Evolutionary conservation across 2,888 invertebrate genomes (phyloP).

Genomic region (Amiota minor): DNA sequence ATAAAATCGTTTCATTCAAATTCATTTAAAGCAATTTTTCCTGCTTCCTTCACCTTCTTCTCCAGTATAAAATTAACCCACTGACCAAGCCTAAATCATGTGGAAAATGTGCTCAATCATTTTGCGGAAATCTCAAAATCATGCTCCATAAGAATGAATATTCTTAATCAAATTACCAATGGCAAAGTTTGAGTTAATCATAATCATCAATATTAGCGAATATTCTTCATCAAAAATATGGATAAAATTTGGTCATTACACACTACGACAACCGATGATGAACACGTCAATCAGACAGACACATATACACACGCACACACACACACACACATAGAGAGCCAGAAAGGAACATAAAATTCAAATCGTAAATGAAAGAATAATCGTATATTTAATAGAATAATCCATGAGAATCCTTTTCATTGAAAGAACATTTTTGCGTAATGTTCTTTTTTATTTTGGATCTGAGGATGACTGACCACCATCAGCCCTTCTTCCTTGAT

Average conservation of each 20-base stretch:
- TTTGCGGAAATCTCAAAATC: neutral
- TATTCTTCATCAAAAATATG: neutral
- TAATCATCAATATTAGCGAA: constrained; percentile 4
- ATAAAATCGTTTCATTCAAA: neutral
- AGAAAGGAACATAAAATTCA: constrained; percentile 5
- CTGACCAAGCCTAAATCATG: constrained; percentile 22
- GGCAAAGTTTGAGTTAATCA: neutral
- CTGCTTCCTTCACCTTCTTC: neutral
- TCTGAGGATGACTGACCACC: too few relatives aligned
- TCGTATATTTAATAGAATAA: constrained; percentile 11
- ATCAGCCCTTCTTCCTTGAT: neutral
- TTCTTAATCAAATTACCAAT: neutral
- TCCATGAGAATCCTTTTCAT: constrained; percentile 46
- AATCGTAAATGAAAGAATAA: neutral
- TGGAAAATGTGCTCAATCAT: neutral
- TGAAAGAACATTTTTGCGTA: constrained; percentile 19
- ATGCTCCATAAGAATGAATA: neutral
- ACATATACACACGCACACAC: neutral
- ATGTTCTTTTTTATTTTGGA: neutral
- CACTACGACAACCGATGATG: constrained; percentile 37
- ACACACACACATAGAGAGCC: too few relatives aligned
- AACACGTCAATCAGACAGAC: constrained; percentile 12
- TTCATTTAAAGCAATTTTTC: constrained; percentile 1
- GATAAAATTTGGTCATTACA: constrained; percentile 37
- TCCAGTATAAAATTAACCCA: neutral